Evolutionary conservation across 2,888 invertebrate species (phyloP), one percentile per base, ranked within the genome.

Genomic region (Automeris io): DNA sequence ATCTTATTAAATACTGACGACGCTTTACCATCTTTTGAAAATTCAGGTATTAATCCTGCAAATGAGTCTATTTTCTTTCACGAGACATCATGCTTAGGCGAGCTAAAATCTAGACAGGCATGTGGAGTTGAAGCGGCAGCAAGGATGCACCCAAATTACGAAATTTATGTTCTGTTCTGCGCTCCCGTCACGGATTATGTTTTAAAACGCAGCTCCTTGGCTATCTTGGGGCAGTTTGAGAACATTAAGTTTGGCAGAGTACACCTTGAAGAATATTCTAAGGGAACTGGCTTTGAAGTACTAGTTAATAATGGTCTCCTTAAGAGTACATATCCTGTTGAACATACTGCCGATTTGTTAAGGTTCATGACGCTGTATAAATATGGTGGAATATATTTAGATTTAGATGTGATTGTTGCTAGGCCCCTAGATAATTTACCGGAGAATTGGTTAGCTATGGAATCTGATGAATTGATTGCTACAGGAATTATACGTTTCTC

Each of bases 31-130:
- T 29, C 33, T 0, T 24, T 41, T 3, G 45, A 47, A 5, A 38
- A 39, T 0, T 3, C 11, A 0, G 4, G 19, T 3, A 16, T 34
- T 6, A n/a, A 18, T 1, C 32, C 41, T 0, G 38, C 43, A 5
- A 9, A 61, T 21, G 40, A 45, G 13, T 88, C 88, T 23, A 90
- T 91, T 46, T 91, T 90, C 57, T 91, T 91, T 54, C 88, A 90
- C 49, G 91, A 91, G 57, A 91, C 91, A 0, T 90, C 91, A 0
- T 91, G 91, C 52, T 78, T 70, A 2, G 76, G 80, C 5, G 47
- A 60, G 1, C 57, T 91, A 18, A 81, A 76, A 11, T 48, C 52
- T 1, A 46, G 57, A n/a, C 53, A 54, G 36, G 59, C 60, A 1
- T 61, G 60, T 18, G 42, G 53, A 1, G 39, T 61, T 3, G 58